phyloP scores from a whole-genome alignment of 2,113 vertebrate genomes.

The Ranitomeya imitator region DNA sequence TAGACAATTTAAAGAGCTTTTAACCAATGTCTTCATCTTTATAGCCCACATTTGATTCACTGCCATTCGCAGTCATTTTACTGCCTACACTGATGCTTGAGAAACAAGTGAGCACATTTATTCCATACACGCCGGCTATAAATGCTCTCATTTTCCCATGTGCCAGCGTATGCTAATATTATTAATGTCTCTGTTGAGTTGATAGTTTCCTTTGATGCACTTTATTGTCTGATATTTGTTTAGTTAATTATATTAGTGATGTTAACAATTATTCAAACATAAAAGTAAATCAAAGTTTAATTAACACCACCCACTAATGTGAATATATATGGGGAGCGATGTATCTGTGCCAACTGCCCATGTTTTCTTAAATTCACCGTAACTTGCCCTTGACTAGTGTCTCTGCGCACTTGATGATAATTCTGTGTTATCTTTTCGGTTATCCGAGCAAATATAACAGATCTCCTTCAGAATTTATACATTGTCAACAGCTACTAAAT shows the following conservation, averaged over 20 bases:
- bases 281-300: conserved; percentile 4
- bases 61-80: conserved; percentile 44
- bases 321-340: neutral
- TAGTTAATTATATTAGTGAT: neutral
- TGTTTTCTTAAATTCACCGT: no score
- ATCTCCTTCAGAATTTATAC: no score
- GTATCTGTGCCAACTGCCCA: no score
- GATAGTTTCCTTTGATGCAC: conserved; percentile 5
- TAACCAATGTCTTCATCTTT: conserved; percentile 35
- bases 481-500: no score
- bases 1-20: conserved; percentile 5
- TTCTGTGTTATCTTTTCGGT: no score
- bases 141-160: conserved; percentile 35
- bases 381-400: no score
- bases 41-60: conserved; percentile 41
- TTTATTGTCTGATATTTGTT: conserved; percentile 9
- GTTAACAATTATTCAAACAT: neutral
- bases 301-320: neutral
- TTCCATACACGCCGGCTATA: conserved; percentile 35
- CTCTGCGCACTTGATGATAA: no score
- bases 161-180: conserved; percentile 38
- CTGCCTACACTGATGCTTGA: conserved; percentile 28
- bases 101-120: conserved; percentile 48
- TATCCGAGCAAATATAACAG: no score
- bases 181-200: conserved; percentile 22